Conservation (phyloP, 2,797 vertebrate species). For the Melanitta fusca region DNA sequence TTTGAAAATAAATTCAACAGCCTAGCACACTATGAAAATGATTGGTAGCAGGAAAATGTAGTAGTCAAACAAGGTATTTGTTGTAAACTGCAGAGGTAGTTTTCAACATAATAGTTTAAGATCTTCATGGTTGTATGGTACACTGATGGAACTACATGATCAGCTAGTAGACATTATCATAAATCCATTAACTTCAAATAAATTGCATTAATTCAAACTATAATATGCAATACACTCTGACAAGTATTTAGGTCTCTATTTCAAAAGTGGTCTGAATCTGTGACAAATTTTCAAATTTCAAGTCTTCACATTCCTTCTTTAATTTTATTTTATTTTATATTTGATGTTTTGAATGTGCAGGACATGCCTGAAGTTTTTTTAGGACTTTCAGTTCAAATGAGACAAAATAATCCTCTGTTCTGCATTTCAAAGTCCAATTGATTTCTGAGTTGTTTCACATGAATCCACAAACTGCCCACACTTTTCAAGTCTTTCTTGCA, state of each 20-base stretch:
- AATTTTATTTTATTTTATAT: background rate
- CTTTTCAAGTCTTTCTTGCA: background rate
- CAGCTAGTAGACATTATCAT: background rate
- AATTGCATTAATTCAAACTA: background rate
- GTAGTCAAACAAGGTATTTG: rapidly evolving
- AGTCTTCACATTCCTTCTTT: background rate
- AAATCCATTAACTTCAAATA: background rate
- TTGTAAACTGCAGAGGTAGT: background rate
- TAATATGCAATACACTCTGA: background rate
- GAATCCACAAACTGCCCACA: background rate
- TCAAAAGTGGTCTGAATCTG: background rate
- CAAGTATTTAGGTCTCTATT: background rate
- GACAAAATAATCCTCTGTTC: background rate
- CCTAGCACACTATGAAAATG: background rate
- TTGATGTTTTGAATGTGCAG: background rate
- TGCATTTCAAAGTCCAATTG: background rate
- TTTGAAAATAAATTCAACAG: background rate
- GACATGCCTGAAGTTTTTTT: background rate
- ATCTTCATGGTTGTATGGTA: background rate
- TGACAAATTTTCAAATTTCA: background rate
- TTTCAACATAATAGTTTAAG: background rate
- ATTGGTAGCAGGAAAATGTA: background rate
- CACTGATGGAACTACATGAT: background rate
- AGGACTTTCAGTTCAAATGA: background rate
- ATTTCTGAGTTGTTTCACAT: rapidly evolving